phyloP scores from a whole-genome alignment of 2,113 vertebrate genomes.

The Rhea pennata region DNA sequence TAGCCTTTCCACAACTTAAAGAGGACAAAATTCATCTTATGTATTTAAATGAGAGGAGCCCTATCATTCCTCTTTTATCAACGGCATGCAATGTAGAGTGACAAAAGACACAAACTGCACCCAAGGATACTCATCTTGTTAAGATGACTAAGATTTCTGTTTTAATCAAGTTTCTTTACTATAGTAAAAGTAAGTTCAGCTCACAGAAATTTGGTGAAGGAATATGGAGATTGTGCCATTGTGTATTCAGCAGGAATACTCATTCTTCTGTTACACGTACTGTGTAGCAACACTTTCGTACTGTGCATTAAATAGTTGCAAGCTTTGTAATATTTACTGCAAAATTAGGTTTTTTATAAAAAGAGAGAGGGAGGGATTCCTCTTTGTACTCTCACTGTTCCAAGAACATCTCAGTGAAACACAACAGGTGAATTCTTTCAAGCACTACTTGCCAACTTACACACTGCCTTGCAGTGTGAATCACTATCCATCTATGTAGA shows the following conservation, averaged over 20 bases:
- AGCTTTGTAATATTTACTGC: not conserved
- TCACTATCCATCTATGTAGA: not conserved
- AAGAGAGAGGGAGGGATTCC: rapidly evolving
- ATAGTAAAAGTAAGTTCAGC: conserved; percentile 11
- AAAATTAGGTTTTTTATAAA: not conserved
- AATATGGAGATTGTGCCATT: not conserved
- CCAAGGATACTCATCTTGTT: not conserved
- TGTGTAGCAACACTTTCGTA: not conserved
- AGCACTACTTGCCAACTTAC: not conserved
- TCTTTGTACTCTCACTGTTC: not conserved
- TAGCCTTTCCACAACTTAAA: not conserved
- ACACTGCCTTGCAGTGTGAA: not conserved
- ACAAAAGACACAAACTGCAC: not conserved
- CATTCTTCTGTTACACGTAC: not conserved
- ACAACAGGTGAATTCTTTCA: not conserved
- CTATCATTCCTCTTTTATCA: not conserved
- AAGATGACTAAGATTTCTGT: not conserved
- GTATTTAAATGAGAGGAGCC: not conserved
- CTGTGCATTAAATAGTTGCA: not conserved
- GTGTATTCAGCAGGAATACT: not conserved
- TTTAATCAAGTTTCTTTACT: not conserved
- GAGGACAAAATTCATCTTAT: not conserved
- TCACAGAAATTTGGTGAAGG: not conserved
- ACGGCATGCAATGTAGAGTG: not conserved
- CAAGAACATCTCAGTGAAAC: not conserved